Base-by-base conservation (phyloP, 2,888 invertebrate species). In the Tricholauxania praeusta region DNA sequence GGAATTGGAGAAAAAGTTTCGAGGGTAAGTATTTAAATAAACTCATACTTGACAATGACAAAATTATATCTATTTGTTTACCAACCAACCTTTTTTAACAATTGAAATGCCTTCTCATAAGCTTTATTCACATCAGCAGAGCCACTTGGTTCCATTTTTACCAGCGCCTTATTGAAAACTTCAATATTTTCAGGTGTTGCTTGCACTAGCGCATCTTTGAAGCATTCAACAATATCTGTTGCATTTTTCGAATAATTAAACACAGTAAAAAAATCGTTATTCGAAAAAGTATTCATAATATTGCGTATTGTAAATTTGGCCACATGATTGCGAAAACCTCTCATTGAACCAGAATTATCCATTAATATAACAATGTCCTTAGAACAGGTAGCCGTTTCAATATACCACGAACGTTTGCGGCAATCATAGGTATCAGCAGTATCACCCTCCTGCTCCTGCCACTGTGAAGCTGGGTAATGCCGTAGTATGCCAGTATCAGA, bases 341-440 rank as follows among this genome's bases (percentile, higher is more conserved):
- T 93, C 99, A 99, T 99, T 22, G 98, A 98, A 19, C 99, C 99
- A 65, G 98, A 97, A 72, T 93, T 92, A 85, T 99, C 99, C 75
- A 99, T 90, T 71, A 99, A 89, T 74, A 99, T 97, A 47, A 99
- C 92, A 80, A 99, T 93, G 83, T 99, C 98, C 88, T 99, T 99
- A 12, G 98, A 97, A 82, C 97, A 97, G 0, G 98, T 97, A 0
- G 99, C 97, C 0, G 98, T 98, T 88, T 98, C 96, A 78, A 99
- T 97, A 86, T 97, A 99, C 98, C 98, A 98, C 57, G 96, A 95
- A 73, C 94, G 90, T 60, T 95, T 93, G 70, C 98, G 91, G 82
- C 97, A 98, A 86, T 99, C 99, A 87, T 96, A 99, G 2, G 94
- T 91, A 85, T 97, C 97, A 8, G 89, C 88, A 76, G 89, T 88